Percentiles rank a stretch among this genome's conserved stretches.
Evolutionary conservation across 2,113 vertebrate genomes (phyloP).

Genomic region (Odocoileus virginianus): DNA sequence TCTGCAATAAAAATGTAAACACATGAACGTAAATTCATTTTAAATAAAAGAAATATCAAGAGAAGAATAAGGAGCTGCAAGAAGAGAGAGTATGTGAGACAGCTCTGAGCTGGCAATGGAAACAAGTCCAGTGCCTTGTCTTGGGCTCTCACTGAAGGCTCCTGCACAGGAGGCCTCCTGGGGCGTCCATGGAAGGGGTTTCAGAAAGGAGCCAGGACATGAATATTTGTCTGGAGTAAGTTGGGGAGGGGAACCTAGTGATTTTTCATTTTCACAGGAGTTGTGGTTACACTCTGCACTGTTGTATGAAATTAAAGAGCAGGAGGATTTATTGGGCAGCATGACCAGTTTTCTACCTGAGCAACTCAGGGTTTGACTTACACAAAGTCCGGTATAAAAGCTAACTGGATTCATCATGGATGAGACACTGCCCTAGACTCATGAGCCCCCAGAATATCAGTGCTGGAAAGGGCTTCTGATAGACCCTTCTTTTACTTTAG

Average conservation of each 20-base stretch:
- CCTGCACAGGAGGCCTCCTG: neutral
- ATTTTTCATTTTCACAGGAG: slow-evolving; percentile 46
- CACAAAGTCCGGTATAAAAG: slow-evolving; percentile 10
- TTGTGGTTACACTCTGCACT: slow-evolving; percentile 37
- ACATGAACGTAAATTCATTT: neutral
- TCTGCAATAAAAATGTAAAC: neutral
- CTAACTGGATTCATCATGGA: neutral
- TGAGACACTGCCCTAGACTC: neutral
- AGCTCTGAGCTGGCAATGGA: neutral
- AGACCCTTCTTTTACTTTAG: neutral
- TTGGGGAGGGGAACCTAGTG: slow-evolving; percentile 6
- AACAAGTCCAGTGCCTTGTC: neutral
- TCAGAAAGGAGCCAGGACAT: slow-evolving; percentile 32
- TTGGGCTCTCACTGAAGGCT: neutral
- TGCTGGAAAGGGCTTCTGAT: neutral
- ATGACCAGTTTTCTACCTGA: slow-evolving; percentile 59
- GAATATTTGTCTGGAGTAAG: slow-evolving; percentile 36
- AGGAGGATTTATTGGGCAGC: slow-evolving; percentile 63
- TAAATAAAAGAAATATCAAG: neutral
- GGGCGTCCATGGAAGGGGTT: neutral
- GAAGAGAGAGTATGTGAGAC: neutral
- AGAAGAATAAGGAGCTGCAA: neutral
- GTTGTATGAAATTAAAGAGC: slow-evolving; percentile 67
- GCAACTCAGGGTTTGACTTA: slow-evolving; percentile 34
- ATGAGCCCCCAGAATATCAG: neutral